A percentile compares a stretch with the other conserved stretches of the same genome.
phyloP scores from a whole-genome alignment of 2,797 vertebrate species.

The Neosalanx taihuensis region DNA sequence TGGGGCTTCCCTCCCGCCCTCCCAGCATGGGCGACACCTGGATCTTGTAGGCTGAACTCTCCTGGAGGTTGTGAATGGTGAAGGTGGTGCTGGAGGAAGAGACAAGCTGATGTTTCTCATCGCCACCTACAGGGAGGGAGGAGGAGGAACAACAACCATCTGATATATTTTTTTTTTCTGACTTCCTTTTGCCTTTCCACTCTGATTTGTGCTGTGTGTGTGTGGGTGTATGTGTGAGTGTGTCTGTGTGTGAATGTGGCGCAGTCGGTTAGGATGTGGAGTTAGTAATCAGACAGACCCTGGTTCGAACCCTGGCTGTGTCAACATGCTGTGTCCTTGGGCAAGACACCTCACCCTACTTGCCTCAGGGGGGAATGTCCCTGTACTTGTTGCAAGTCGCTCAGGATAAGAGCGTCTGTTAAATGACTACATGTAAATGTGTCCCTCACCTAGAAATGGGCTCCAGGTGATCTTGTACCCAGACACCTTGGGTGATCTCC shows the following conservation, averaged over 20 bases:
- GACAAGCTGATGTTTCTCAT: conserved; percentile 69
- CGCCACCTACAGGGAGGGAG: conserved; percentile 65
- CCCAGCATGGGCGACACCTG: conserved; percentile 71
- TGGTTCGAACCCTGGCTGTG: no score
- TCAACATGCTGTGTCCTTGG: no score
- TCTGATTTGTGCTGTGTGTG: background rate
- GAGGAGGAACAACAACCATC: no score
- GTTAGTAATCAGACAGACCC: no score
- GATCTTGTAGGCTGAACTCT: conserved; percentile 80
- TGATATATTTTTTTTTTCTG: background rate
- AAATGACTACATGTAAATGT: background rate
- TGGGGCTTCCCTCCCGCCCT: conserved; percentile 71
- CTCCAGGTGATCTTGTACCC: conserved; percentile 83
- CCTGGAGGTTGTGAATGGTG: conserved; percentile 70
- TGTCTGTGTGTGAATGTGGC: no score
- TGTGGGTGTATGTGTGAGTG: background rate
- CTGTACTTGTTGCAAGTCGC: no score
- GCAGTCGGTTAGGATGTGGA: no score
- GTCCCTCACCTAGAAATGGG: conserved; percentile 69
- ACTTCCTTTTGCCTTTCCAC: no score
- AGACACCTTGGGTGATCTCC: conserved; percentile 66
- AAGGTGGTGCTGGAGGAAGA: conserved; percentile 65
- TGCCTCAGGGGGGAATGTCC: no score
- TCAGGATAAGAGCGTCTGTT: no score
- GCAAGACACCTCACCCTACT: no score